These are phyloP conservation scores for Drosophila testacea DNA, from an alignment of 2,888 invertebrate genomes.

Conservation along the genomic window DNA sequence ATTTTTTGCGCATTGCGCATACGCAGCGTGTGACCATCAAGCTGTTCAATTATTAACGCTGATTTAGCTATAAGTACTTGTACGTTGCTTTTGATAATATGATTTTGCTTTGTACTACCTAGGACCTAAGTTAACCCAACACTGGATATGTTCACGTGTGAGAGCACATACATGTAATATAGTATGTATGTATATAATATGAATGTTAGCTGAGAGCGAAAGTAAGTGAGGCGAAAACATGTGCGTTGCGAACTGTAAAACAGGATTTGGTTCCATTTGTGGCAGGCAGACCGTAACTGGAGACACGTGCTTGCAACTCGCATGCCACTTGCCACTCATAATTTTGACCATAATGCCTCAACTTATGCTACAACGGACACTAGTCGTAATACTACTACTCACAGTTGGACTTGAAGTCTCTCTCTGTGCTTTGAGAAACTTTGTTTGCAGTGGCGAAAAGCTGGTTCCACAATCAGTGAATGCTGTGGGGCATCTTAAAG, in stretches of 20 bases:
- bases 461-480: constrained; percentile 20
- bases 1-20: constrained; percentile 31
- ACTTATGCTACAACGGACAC: constrained; percentile 21
- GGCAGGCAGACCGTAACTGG: constrained; percentile 13
- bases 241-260: constrained; percentile 52
- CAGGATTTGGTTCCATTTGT: constrained; percentile 37
- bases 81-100: constrained; percentile 41
- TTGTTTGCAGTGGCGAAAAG: constrained; percentile 18
- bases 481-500: constrained; percentile 6
- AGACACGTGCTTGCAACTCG: constrained; percentile 7
- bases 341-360: constrained; percentile 27
- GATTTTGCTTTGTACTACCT: constrained; percentile 1
- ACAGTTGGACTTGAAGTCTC: background rate
- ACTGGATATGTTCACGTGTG: background rate
- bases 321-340: constrained; percentile 20
- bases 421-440: background rate
- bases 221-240: constrained; percentile 17
- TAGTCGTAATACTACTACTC: background rate
- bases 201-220: background rate
- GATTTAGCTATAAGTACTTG: constrained; percentile 32
- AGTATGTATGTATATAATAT: background rate
- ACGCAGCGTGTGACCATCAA: constrained; percentile 40
- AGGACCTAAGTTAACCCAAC: constrained; percentile 10
- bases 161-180: background rate
- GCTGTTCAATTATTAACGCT: constrained; percentile 55